phyloP scores from a whole-genome alignment of 2,888 invertebrate genomes.

The Leistus spinibarbis region DNA sequence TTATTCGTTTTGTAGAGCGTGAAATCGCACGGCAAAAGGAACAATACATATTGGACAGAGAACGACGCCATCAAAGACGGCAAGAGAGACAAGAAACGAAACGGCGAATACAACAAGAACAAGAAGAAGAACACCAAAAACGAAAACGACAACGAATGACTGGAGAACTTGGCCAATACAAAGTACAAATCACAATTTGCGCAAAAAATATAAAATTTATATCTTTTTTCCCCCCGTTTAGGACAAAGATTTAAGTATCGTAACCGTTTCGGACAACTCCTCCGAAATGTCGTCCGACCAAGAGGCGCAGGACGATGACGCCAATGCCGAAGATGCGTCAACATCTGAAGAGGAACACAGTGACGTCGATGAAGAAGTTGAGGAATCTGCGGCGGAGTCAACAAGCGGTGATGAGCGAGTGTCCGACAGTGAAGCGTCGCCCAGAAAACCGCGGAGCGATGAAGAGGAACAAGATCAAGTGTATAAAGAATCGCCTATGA shows the following conservation, averaged over 20 bases:
- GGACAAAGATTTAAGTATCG: constrained; percentile 51
- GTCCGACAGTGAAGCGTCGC: constrained; percentile 26
- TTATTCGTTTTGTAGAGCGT: constrained; percentile 60
- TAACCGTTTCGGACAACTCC: constrained; percentile 53
- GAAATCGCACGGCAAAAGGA: constrained; percentile 81
- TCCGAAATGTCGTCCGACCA: constrained; percentile 48
- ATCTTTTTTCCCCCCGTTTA: not conserved
- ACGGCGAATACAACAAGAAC: constrained; percentile 52
- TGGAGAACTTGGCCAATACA: constrained; percentile 26
- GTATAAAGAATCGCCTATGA: constrained; percentile 53
- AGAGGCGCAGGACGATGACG: constrained; percentile 41
- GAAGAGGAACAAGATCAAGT: constrained; percentile 37
- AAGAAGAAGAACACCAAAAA: constrained; percentile 47
- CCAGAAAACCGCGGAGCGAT: constrained; percentile 42
- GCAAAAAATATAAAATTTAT: not conserved
- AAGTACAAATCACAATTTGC: not conserved
- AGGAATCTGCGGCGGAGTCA: constrained; percentile 33
- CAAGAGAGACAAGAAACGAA: constrained; percentile 54
- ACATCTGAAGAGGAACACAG: constrained; percentile 49
- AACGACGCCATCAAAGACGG: constrained; percentile 68
- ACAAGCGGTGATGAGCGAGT: constrained; percentile 32
- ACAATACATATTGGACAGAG: constrained; percentile 73
- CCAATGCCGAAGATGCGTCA: constrained; percentile 41
- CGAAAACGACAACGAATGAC: constrained; percentile 23
- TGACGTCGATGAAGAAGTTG: constrained; percentile 49